Conservation (phyloP, 2,113 vertebrate genomes). For the Anser cygnoides region DNA sequence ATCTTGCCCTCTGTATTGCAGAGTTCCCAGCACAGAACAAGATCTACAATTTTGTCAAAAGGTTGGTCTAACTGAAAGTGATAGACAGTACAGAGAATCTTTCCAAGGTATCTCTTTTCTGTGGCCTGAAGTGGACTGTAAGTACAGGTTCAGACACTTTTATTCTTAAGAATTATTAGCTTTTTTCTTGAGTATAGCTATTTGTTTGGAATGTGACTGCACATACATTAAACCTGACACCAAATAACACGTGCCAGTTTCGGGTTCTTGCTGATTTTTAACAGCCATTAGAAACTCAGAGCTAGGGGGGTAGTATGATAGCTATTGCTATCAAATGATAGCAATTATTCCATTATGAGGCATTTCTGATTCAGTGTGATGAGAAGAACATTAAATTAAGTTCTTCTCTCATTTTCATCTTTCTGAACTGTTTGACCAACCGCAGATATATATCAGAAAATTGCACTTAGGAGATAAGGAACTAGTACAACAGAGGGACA, state of each 20-base stretch:
- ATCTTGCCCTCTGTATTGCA: neutral
- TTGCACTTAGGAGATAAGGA: neutral
- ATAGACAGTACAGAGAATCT: neutral
- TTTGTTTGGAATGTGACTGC: neutral
- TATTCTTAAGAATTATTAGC: neutral
- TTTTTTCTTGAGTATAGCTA: neutral
- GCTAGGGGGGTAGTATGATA: neutral
- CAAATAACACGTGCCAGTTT: neutral
- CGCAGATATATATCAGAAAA: neutral
- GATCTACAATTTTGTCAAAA: neutral
- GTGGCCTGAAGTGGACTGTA: neutral
- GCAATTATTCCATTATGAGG: neutral
- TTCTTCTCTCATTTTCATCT: neutral
- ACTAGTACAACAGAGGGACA: neutral
- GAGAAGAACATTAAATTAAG: neutral
- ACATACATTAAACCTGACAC: neutral
- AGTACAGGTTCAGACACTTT: neutral
- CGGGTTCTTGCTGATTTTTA: neutral
- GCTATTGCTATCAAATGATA: too few species aligned
- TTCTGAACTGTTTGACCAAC: neutral
- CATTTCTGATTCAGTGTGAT: neutral
- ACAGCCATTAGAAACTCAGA: neutral
- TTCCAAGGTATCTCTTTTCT: neutral
- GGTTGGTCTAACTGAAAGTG: neutral
- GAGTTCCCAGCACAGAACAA: neutral